phyloP scores from a whole-genome alignment of 2,113 vertebrate species.

The Mormoops blainvillei region DNA sequence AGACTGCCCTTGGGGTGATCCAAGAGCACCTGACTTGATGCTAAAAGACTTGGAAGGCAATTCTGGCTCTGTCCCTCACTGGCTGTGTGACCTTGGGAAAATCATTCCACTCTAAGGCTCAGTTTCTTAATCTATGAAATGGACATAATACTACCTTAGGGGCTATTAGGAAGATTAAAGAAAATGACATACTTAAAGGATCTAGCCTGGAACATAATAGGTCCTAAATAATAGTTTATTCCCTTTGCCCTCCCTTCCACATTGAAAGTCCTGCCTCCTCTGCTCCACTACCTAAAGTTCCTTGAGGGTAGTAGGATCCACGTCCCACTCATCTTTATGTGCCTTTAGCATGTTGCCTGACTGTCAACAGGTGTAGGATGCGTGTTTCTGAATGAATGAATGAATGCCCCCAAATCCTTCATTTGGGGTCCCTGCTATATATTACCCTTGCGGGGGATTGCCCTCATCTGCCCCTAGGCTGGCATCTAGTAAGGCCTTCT shows the following conservation, averaged over 20 bases:
- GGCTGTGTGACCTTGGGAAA: constrained; percentile 15
- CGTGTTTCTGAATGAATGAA: neutral
- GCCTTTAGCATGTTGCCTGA: neutral
- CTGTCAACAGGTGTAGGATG: neutral
- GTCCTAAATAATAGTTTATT: neutral
- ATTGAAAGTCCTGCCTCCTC: neutral
- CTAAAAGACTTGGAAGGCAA: neutral
- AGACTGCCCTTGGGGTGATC: neutral
- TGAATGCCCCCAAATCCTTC: neutral
- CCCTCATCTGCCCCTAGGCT: neutral
- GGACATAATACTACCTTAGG: neutral
- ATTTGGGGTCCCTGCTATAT: neutral
- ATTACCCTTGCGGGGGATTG: neutral
- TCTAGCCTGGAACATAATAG: neutral
- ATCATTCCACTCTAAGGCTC: constrained; percentile 1
- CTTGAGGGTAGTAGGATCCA: neutral
- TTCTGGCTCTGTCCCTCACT: neutral
- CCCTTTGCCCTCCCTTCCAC: neutral
- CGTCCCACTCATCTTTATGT: neutral
- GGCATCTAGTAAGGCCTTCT: neutral
- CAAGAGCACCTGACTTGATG: neutral
- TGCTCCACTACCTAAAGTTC: neutral
- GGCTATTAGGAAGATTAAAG: neutral
- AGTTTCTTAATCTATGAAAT: neutral
- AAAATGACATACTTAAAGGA: neutral